Evolutionary conservation across 1,140 invertebrate genomes (phyloP).

Genomic region (Macrobrachium rosenbergii): DNA sequence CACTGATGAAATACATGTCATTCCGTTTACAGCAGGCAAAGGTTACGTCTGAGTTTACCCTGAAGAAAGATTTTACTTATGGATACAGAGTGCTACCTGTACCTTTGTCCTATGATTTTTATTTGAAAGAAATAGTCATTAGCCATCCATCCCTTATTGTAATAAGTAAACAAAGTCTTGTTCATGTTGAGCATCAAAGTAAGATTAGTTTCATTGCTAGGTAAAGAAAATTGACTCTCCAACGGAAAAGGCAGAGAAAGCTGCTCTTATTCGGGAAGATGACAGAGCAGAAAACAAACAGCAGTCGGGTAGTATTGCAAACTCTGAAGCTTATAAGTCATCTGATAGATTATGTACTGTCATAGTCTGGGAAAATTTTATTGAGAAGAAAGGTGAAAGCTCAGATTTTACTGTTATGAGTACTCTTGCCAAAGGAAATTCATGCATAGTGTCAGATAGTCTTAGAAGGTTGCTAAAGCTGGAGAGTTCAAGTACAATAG

Average conservation of each 20-base stretch:
- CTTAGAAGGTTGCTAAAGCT: constrained; percentile 40
- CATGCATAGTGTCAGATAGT: constrained; percentile 32
- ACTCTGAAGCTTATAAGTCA: background rate
- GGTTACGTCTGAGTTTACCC: background rate
- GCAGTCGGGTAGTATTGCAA: constrained; percentile 12
- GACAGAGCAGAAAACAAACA: constrained; percentile 25
- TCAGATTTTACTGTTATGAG: background rate
- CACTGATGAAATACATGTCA: constrained; percentile 26
- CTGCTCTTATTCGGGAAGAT: constrained; percentile 24
- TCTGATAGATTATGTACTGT: constrained; percentile 21
- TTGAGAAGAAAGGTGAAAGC: background rate
- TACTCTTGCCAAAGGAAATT: constrained; percentile 13
- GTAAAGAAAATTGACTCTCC: constrained; percentile 38
- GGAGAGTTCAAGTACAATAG: constrained; percentile 24
- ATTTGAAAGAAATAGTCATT: background rate
- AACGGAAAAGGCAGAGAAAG: constrained; percentile 12
- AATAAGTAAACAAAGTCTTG: constrained; percentile 30
- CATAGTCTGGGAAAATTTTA: constrained; percentile 56
- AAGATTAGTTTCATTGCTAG: constrained; percentile 31
- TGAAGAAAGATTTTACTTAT: constrained; percentile 29
- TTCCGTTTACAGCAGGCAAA: constrained; percentile 18
- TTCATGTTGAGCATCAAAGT: constrained; percentile 11
- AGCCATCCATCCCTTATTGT: constrained; percentile 52
- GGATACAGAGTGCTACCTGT: constrained; percentile 38
- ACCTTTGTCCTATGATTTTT: background rate